A percentile compares a stretch with the other conserved stretches of the same genome.
phyloP scores from a whole-genome alignment of 2,888 invertebrate species.

The Dilophus febrilis region DNA sequence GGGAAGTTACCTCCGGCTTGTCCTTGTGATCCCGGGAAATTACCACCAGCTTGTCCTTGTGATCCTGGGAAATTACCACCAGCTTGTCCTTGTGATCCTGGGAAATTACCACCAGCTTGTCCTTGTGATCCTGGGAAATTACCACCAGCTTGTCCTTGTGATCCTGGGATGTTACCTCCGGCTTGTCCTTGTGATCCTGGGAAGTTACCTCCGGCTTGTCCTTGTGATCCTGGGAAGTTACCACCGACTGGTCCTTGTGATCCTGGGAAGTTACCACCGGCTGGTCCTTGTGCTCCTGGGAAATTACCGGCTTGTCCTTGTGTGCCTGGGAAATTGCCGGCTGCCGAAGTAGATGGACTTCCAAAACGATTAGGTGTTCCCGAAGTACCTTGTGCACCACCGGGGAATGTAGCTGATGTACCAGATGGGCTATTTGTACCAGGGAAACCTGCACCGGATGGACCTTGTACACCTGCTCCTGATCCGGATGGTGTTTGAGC shows the following conservation, averaged over 20 bases:
- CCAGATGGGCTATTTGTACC: background rate
- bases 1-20: slow-evolving; percentile 3
- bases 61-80: background rate
- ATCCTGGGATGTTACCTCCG: slow-evolving; percentile 11
- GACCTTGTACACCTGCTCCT: slow-evolving; percentile 13
- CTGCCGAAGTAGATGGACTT: slow-evolving; percentile 3
- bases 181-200: slow-evolving; percentile 14
- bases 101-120: background rate
- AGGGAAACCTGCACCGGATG: slow-evolving; percentile 9
- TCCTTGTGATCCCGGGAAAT: background rate
- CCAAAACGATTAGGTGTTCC: no score
- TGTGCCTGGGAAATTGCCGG: slow-evolving; percentile 15
- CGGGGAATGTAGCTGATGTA: slow-evolving; percentile 7
- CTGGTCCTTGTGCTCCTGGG: slow-evolving; percentile 13
- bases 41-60: background rate
- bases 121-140: background rate
- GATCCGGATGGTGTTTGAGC: slow-evolving; percentile 8
- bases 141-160: slow-evolving; percentile 8
- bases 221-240: background rate
- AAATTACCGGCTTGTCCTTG: slow-evolving; percentile 23
- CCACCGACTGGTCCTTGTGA: background rate
- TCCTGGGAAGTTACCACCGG: background rate
- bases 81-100: background rate
- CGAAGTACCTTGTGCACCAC: slow-evolving; percentile 11
- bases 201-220: background rate